phyloP scores from a whole-genome alignment of 2,888 invertebrate species.

The Boloria euphrosyne region DNA sequence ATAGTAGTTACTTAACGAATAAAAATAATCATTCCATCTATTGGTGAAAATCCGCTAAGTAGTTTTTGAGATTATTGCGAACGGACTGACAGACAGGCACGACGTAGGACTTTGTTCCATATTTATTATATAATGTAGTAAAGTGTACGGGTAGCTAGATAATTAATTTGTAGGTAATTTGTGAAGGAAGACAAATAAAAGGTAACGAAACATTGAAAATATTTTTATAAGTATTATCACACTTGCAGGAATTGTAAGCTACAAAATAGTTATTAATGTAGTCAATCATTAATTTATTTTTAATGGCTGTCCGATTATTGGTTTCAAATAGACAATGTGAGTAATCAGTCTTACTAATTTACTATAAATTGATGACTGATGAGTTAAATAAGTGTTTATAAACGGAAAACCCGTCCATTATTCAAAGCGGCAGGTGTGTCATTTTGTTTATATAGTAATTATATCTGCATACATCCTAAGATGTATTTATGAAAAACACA shows the following conservation, averaged over 20 bases:
- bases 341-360: conserved; percentile 18
- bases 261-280: conserved; percentile 6
- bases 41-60: no score
- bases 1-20: no score
- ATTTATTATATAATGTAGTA: no score
- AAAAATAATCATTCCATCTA: no score
- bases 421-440: conserved; percentile 7
- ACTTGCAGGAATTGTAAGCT: conserved; percentile 1
- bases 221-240: background rate
- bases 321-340: conserved; percentile 8
- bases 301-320: conserved; percentile 21
- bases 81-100: no score
- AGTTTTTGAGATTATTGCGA: no score
- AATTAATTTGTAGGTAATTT: no score
- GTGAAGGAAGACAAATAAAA: background rate
- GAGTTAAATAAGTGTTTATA: conserved; percentile 7
- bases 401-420: conserved; percentile 21
- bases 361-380: conserved; percentile 19
- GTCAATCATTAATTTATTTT: conserved; percentile 23
- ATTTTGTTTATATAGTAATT: conserved; percentile 3
- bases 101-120: no score
- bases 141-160: no score
- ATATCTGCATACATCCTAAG: background rate
- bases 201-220: background rate
- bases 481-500: background rate